Base-by-base conservation (phyloP, 1,140 invertebrate genomes). In the Drosophila novamexicana region DNA sequence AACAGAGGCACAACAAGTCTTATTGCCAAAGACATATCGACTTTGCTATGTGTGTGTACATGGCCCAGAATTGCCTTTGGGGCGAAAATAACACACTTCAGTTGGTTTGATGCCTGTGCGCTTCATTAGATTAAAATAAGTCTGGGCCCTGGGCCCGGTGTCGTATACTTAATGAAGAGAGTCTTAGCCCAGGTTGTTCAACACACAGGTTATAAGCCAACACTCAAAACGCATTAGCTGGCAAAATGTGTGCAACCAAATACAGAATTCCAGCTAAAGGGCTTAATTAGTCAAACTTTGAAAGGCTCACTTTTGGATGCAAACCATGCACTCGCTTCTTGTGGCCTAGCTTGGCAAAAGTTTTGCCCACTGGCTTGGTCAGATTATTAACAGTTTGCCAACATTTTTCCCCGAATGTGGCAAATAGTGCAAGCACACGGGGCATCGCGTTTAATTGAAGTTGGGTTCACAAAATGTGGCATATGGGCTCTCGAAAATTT, bases 1-100 rank as follows among this genome's bases (percentile, higher is more conserved):
- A 64, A 44, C 61, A 64, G 37, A 34, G 16, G 40, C 44, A 54
- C 56, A 59, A 32, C 64, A 54, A 54, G 37, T 68, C 67, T 61
- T 67, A 68, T 67, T 68, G 64, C 18, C n/a, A 44, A 12, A 12
- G 29, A 50, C 54, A 22, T 45, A 34, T 52, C 39, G 57, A 44
- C 49, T 52, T 29, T 22, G 22, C 16, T 8, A 34, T 14, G 29
- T 36, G 64, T 40, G 37, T 39, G 7, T 22, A 47, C 49, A 67
- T 73, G 56, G 34, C 49, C 29, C 36, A 57, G 45, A 68, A 69
- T 62, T 69, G 59, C 47, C 50, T 22, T 29, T 34, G 50, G 37
- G 53, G 57, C 42, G 29, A 73, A 56, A 66, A 78, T 78, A 75
- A 78, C 72, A 64, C 76, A 75, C 72, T 71, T 75, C 72, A 75